phyloP scores from a whole-genome alignment of 2,888 invertebrate species.

The Dendrolimus houi region DNA sequence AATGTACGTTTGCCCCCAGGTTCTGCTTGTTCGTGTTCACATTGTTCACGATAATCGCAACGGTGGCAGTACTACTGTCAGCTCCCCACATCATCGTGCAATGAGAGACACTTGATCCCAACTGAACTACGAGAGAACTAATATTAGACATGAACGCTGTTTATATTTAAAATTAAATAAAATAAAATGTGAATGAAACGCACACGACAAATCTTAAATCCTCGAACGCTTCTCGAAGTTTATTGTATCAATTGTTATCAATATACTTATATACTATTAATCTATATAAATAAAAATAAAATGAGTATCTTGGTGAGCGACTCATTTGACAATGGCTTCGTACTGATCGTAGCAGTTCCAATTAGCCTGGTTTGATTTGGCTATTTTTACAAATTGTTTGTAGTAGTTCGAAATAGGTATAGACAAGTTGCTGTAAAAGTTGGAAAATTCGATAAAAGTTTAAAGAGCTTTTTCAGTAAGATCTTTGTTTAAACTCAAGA shows the following conservation, averaged over 20 bases:
- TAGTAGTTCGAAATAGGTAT: too few species aligned
- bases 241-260: neutral
- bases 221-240: neutral
- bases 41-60: conserved; percentile 94
- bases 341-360: too few species aligned
- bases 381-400: too few species aligned
- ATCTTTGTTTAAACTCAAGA: too few species aligned
- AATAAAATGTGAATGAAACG: conserved; percentile 58
- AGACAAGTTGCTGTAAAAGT: too few species aligned
- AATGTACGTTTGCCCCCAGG: conserved; percentile 58
- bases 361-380: too few species aligned
- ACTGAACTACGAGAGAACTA: conserved; percentile 56
- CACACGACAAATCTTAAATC: conserved; percentile 43
- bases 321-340: too few species aligned
- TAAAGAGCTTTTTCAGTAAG: too few species aligned
- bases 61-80: conserved; percentile 92
- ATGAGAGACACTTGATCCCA: conserved; percentile 53
- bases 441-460: too few species aligned
- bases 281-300: too few species aligned
- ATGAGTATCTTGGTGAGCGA: too few species aligned
- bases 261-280: too few species aligned
- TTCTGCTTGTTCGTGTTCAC: conserved; percentile 97
- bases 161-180: conserved; percentile 14
- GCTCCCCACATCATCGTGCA: conserved; percentile 97
- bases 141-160: conserved; percentile 29